A percentile compares a stretch with the other conserved stretches of the same genome.
Evolutionary conservation across 2,113 vertebrate species (phyloP).

Genomic region (Setophaga coronata): DNA sequence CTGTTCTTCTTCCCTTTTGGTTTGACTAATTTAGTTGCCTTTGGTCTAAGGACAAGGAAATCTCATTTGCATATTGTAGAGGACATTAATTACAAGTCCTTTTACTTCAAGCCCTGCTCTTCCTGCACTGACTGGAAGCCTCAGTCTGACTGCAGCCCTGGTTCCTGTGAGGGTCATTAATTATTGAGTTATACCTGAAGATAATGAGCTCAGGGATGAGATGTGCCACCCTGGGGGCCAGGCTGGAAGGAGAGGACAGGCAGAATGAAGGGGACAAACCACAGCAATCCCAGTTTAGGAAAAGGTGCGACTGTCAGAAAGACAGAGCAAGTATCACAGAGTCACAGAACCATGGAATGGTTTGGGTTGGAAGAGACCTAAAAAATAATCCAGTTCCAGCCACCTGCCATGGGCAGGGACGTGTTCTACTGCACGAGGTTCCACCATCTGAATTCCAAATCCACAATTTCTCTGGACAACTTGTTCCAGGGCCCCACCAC

Average conservation of each 20-base stretch:
- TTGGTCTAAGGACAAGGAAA: constrained; percentile 12
- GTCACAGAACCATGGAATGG: background rate
- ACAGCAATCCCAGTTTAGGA: background rate
- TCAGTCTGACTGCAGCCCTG: background rate
- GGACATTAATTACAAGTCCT: background rate
- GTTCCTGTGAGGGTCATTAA: background rate
- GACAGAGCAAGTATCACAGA: background rate
- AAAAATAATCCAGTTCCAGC: background rate
- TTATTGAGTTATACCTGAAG: background rate
- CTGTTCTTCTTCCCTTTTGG: background rate
- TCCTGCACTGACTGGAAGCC: background rate
- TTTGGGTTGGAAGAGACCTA: background rate
- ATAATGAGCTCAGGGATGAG: background rate
- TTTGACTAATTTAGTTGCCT: background rate
- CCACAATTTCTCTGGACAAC: background rate
- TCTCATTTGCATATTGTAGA: background rate
- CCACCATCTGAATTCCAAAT: background rate
- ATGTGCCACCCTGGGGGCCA: background rate
- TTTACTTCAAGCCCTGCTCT: background rate
- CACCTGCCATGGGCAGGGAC: background rate
- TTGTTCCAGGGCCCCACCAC: background rate
- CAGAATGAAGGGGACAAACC: background rate
- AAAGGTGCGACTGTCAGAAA: background rate
- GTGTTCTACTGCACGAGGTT: background rate
- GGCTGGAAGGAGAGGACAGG: background rate